phyloP scores from a whole-genome alignment of 2,797 vertebrate genomes.

The Geotrypetes seraphini region DNA sequence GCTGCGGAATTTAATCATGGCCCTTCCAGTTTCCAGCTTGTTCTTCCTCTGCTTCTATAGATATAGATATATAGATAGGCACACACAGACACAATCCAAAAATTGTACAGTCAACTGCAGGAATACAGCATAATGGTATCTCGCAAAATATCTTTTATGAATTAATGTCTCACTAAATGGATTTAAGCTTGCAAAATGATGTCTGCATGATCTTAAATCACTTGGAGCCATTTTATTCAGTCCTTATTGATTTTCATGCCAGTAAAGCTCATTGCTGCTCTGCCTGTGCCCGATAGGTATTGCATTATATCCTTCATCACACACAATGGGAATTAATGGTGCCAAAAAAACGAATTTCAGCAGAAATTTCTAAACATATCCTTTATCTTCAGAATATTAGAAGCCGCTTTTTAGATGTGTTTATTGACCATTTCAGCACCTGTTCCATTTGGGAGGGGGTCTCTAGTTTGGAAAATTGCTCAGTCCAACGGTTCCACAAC shows the following conservation, averaged over 20 bases:
- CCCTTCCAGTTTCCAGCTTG: too few relatives aligned
- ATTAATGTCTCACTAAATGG: slow-evolving; percentile 43
- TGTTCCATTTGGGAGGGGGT: too few relatives aligned
- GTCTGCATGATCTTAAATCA: slow-evolving; percentile 38
- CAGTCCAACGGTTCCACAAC: too few relatives aligned
- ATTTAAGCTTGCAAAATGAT: slow-evolving; percentile 33
- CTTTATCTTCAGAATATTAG: slow-evolving; percentile 13
- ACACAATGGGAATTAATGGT: slow-evolving; percentile 31
- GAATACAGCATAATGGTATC: slow-evolving; percentile 31
- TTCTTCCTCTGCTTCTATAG: too few relatives aligned
- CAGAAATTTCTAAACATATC: slow-evolving; percentile 35
- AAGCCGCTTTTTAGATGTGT: background rate
- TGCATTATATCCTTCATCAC: slow-evolving; percentile 34
- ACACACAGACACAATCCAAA: too few relatives aligned
- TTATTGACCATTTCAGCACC: slow-evolving; percentile 10
- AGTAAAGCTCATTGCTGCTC: slow-evolving; percentile 38
- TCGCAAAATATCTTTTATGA: slow-evolving; percentile 41
- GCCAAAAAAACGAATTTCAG: slow-evolving; percentile 46
- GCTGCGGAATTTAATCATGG: too few relatives aligned
- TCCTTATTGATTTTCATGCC: slow-evolving; percentile 46
- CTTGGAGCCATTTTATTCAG: slow-evolving; percentile 39
- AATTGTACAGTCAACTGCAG: too few relatives aligned
- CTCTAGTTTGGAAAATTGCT: too few relatives aligned
- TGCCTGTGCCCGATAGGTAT: slow-evolving; percentile 36
- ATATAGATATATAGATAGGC: too few relatives aligned